Base-by-base conservation (phyloP, 1,140 invertebrate species). In the Probaryconus sp. region DNA sequence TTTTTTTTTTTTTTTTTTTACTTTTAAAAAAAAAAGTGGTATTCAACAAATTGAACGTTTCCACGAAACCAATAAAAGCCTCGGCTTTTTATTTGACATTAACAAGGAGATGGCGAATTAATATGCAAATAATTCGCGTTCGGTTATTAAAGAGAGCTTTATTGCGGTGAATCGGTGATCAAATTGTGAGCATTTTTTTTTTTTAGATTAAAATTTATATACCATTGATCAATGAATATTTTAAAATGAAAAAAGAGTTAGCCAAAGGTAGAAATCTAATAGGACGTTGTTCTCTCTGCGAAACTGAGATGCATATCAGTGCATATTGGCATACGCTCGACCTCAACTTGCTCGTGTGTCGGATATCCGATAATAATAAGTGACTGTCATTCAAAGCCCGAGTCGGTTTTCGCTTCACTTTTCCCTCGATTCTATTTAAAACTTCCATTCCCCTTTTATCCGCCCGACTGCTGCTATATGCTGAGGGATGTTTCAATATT, bases 311-410 rank as follows among this genome's bases (percentile, higher is more conserved):
- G 67, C 61, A 71, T 64, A 75, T 76, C 74, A 77, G 53, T 55
- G 72, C 50, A 76, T 81, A 79, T 81, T 75, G 80, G 77, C 80
- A 80, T 72, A 76, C 77, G 67, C 45, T 67, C 67, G 63, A 71
- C 67, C 67, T 68, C 61, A 70, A 63, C 71, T 74, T 56, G 55
- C 38, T 30, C 48, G 63, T 71, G 56, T 60, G 56, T 72, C 68
- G 78, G 73, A 80, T 80, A 81, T 78, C 72, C 77, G 78, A 80
- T 77, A 77, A 80, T 81, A 81, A 80, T 81, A 80, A 81, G 79
- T 77, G 69, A 70, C 69, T 80, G 78, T 78, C 78, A 79, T 71
- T 80, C 76, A 68, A 76, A 74, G 37, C 33, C 48, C 45, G 40
- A 71, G 72, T 65, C 60, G 60, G 55, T 58, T 75, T 65, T 60